A percentile compares a stretch with the other conserved stretches of the same genome.
Conservation (phyloP, 2,888 invertebrate genomes). For the Microctonus hyperodae region DNA sequence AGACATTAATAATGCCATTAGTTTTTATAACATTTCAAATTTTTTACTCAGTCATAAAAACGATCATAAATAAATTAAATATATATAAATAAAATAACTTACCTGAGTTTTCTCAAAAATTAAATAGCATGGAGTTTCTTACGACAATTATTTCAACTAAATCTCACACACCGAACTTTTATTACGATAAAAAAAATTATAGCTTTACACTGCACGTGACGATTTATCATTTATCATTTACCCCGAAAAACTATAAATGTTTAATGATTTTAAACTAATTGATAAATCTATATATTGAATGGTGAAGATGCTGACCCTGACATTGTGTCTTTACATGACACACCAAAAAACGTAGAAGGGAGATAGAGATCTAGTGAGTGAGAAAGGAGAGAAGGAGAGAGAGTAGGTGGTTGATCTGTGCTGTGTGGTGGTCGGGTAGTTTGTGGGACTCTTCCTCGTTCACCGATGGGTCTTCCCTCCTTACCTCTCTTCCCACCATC, state of each 20-base stretch:
- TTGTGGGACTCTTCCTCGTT: slow-evolving; percentile 48
- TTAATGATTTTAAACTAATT: neutral
- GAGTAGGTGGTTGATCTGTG: slow-evolving; percentile 53
- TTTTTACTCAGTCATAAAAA: no score
- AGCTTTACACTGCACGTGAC: neutral
- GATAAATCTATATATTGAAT: neutral
- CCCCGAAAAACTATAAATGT: neutral
- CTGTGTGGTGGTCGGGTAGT: slow-evolving; percentile 61
- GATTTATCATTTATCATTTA: neutral
- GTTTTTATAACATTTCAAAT: neutral
- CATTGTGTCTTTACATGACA: slow-evolving; percentile 14
- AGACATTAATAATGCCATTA: neutral
- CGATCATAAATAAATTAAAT: no score
- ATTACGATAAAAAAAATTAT: neutral
- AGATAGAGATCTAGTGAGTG: neutral
- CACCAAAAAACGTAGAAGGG: slow-evolving; percentile 15
- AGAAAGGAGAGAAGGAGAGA: slow-evolving; percentile 13
- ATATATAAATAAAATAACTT: neutral
- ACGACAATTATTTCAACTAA: neutral
- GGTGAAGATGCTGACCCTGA: neutral
- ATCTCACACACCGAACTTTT: slow-evolving; percentile 9
- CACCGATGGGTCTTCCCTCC: slow-evolving; percentile 10
- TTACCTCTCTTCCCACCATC: slow-evolving; percentile 7
- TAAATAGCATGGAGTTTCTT: slow-evolving; percentile 3
- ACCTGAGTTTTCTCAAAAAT: slow-evolving; percentile 12